phyloP scores from a whole-genome alignment of 2,888 invertebrate species.

The Rotaria sp. region DNA sequence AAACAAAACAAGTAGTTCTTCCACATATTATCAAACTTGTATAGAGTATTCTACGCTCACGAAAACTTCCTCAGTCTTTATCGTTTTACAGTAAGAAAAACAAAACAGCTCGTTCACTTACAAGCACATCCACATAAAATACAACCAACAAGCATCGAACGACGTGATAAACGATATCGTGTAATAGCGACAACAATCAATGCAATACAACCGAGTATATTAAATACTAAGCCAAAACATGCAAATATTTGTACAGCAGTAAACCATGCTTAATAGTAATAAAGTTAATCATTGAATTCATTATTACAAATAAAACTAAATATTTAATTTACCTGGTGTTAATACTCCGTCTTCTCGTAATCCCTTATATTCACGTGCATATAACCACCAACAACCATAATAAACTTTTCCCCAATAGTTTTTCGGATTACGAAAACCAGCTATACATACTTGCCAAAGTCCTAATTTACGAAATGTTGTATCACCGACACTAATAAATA shows the following conservation, averaged over 20 bases:
- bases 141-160: neutral
- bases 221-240: slow-evolving; percentile 71
- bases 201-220: neutral
- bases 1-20: too few species aligned
- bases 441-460: slow-evolving; percentile 41
- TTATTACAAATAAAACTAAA: neutral
- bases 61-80: too few species aligned
- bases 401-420: slow-evolving; percentile 40
- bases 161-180: slow-evolving; percentile 24
- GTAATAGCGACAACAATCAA: slow-evolving; percentile 20
- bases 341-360: slow-evolving; percentile 34
- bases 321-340: slow-evolving; percentile 20
- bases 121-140: neutral
- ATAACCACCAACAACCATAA: slow-evolving; percentile 41
- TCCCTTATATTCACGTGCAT: slow-evolving; percentile 36
- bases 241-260: slow-evolving; percentile 84
- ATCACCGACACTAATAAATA: slow-evolving; percentile 29
- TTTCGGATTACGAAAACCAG: slow-evolving; percentile 40
- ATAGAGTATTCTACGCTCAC: too few species aligned
- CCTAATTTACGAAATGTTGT: slow-evolving; percentile 40
- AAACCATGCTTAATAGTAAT: slow-evolving; percentile 68
- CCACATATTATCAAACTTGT: too few species aligned
- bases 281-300: neutral
- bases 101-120: neutral
- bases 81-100: too few species aligned